Evolutionary conservation across 2,888 invertebrate species (phyloP), one percentile per base, ranked within the genome.

Genomic region (Folsomia manolachei): DNA sequence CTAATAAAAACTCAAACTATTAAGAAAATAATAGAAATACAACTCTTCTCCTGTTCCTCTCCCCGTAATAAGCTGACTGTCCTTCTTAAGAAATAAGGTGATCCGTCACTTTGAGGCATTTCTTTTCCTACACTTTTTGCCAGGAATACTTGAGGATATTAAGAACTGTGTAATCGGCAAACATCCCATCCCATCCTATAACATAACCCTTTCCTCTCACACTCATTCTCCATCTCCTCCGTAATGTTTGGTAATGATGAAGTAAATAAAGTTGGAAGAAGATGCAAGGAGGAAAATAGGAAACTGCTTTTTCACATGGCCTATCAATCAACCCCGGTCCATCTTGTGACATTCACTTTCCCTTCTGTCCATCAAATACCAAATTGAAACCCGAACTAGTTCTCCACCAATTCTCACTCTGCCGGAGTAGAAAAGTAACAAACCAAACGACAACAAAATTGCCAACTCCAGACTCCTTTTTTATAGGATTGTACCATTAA

Each of bases 241-340:
- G 62, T 11, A 7, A 18, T n/a, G 11, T n/a, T 61, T 9, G 61
- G 63, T 69, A 53, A 70, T 70, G 53, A 63, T 70, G 63, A 63
- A 63, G 70, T 63, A 63, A 70, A 70, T 70, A 52, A 62, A 70
- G 70, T 70, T 64, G 64, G 63, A 39, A 39, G 62, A 19, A 71
- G n/a, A n/a, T n/a, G n/a, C n/a, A n/a, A 9, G 27, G 27, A 64
- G 24, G 23, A 66, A 66, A 52, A 66, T 69, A 75, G 73, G 76
- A 70, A 75, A 77, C 75, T 77, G 79, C 75, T 78, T 79, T 78
- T 77, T 79, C 79, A 79, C 79, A 76, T 79, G 78, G 75, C 78
- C 77, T 78, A 81, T 81, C 80, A 79, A 81, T 81, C 80, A 81
- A 78, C 78, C 72, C 65, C 70, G 61, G 71, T 66, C 72, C 71